Evolutionary conservation across 2,888 invertebrate species (phyloP).

Genomic region (Trilocha varians): DNA sequence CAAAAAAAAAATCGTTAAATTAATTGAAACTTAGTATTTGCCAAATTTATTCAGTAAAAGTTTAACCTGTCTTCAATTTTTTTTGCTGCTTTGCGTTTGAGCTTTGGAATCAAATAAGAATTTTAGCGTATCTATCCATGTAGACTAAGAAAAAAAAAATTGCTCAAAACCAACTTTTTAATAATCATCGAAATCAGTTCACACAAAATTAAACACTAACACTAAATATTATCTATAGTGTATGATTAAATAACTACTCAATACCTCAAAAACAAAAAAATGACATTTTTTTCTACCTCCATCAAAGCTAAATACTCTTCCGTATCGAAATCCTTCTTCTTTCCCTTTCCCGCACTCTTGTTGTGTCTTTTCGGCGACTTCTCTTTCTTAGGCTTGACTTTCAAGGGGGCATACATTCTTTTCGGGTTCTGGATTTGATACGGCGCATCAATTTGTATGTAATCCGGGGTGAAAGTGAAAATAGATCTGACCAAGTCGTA

Average conservation of each 20-base stretch:
- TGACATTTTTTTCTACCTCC: slow-evolving; percentile 26
- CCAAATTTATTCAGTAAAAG: too few relatives aligned
- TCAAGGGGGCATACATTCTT: slow-evolving; percentile 31
- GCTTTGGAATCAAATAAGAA: too few relatives aligned
- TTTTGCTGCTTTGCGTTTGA: too few relatives aligned
- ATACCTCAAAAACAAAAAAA: neutral
- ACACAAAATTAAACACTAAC: too few relatives aligned
- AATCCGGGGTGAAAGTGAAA: slow-evolving; percentile 51
- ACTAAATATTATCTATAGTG: too few relatives aligned
- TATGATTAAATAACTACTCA: neutral
- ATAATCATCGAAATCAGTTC: too few relatives aligned
- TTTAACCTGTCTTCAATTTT: too few relatives aligned
- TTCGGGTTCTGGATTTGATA: slow-evolving; percentile 47
- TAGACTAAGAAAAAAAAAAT: too few relatives aligned
- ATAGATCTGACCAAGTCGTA: slow-evolving; percentile 51
- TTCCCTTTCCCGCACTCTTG: slow-evolving; percentile 24
- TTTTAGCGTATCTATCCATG: too few relatives aligned
- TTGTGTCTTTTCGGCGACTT: slow-evolving; percentile 35
- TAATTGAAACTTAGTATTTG: too few relatives aligned
- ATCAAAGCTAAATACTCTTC: slow-evolving; percentile 44
- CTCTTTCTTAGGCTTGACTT: slow-evolving; percentile 35
- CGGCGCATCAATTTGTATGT: slow-evolving; percentile 39
- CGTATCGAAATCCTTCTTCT: slow-evolving; percentile 38
- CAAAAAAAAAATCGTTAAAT: too few relatives aligned
- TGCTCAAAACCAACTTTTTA: too few relatives aligned